These are phyloP conservation scores for Corvus cornix DNA, from an alignment of 2,113 vertebrate species.

Conservation along the genomic window DNA sequence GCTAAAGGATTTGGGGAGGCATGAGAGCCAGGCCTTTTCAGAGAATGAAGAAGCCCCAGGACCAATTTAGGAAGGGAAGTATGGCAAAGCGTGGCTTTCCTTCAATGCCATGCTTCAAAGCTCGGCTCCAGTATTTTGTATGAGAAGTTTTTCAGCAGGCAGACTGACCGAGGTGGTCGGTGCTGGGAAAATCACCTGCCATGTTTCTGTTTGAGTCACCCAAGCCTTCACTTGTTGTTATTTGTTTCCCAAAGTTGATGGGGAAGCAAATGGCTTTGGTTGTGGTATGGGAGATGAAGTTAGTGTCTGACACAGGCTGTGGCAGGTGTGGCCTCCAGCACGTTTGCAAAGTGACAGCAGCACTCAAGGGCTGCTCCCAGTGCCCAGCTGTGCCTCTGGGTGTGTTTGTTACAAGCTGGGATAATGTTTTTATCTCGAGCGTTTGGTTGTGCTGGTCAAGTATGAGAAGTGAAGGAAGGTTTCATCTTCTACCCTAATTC, in stretches of 20 bases:
- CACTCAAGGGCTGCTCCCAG: background rate
- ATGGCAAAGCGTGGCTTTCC: background rate
- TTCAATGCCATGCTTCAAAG: background rate
- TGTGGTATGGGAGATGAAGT: background rate
- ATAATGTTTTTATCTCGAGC: rapidly evolving
- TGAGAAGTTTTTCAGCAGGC: background rate
- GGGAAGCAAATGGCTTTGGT: background rate
- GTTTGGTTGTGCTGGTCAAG: background rate
- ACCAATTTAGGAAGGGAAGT: background rate
- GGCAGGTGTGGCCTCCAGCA: background rate
- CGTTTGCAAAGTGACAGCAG: background rate
- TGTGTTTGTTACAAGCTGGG: background rate
- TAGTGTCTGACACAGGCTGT: background rate
- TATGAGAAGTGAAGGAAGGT: background rate
- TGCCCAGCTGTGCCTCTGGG: rapidly evolving
- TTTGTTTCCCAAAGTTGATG: background rate
- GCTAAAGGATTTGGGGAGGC: background rate
- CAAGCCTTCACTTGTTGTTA: background rate
- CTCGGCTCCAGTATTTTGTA: background rate
- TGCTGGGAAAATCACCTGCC: background rate
- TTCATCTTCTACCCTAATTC: background rate
- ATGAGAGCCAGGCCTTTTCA: background rate
- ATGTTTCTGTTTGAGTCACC: background rate
- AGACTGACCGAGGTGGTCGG: background rate
- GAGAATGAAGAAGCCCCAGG: background rate